Evolutionary conservation across 1,140 invertebrate species (phyloP), one percentile per base, ranked within the genome.

Genomic region (Dreissena rostriformis): DNA sequence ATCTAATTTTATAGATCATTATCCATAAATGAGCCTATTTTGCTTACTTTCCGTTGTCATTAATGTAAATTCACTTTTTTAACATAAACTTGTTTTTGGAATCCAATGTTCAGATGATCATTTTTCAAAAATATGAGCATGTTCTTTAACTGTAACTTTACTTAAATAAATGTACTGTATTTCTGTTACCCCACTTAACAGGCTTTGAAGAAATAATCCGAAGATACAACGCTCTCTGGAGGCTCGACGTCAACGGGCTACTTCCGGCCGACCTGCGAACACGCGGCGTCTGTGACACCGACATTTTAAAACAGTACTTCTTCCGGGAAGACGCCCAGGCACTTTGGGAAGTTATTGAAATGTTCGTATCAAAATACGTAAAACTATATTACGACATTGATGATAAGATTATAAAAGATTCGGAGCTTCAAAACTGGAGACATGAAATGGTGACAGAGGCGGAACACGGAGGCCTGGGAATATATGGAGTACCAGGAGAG

Each of bases 401-500:
- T 14, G 53, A 57, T 26, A 51, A 57, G 19, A 39, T 81, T 19
- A 12, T 63, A 8, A 55, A n/a, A 49, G 78, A 81, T 24, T 24
- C 29, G 26, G 78, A 81, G 70, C 68, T 81, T 72, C 78, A 81
- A 72, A 72, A 61, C 14, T 81, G 78, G 70, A 24, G 78, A 29
- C 17, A 15, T n/a, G 78, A 81, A 81, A 81, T 81, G 52, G 78
- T 81, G 6, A 72, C 68, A 63, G 39, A 67, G n/a, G 75, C 61
- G n/a, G 61, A n/a, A 53, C 53, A 84, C 15, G 17, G 51, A 24
- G 82, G 76, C 1, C 26, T 77, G 39, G 82, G 65, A 6, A 71
- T 82, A 0, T 26, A 82, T 63, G 87, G 86, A 17, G 79, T 88
- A 12, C 86, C 92, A 10, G 92, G 92, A 22, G 55, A 73, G 17